Evolutionary conservation across 1,140 invertebrate genomes (phyloP).

Genomic region (Ptiloglossa arizonensis): DNA sequence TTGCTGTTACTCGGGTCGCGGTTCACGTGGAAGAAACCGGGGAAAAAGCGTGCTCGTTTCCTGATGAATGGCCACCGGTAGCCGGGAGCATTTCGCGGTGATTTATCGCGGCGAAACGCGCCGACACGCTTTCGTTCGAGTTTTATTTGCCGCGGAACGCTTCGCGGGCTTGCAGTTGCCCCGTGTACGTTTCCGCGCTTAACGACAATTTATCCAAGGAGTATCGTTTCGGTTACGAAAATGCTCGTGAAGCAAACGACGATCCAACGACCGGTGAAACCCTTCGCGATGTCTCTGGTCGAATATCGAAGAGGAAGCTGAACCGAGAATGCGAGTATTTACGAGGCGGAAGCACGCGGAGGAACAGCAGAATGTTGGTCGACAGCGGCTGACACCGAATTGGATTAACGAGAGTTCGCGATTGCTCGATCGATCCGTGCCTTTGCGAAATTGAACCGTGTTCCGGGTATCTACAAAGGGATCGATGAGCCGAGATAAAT

Average conservation of each 20-base stretch:
- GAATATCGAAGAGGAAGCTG: not conserved
- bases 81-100: conserved; percentile 1
- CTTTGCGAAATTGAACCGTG: not conserved
- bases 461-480: too few species aligned
- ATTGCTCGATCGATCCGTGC: conserved; percentile 18
- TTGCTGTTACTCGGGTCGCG: too few species aligned
- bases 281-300: not conserved
- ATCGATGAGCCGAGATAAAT: not conserved
- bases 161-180: too few species aligned
- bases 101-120: conserved; percentile 3
- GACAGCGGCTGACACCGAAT: conserved; percentile 31
- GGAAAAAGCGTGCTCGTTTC: not conserved
- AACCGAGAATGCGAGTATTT: conserved; percentile 13
- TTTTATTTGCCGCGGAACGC: not conserved
- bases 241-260: not conserved
- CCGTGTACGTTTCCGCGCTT: not conserved
- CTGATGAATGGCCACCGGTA: conserved; percentile 5
- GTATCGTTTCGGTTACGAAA: not conserved
- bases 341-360: conserved; percentile 5
- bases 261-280: not conserved
- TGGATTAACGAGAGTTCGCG: not conserved
- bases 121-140: not conserved
- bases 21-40: not conserved
- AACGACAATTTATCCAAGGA: not conserved
- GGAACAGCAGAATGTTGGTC: conserved; percentile 36